A percentile compares a stretch with the other conserved stretches of the same genome.
These are phyloP conservation scores for Lacerta bilineata DNA, from an alignment of 2,797 vertebrate genomes.

Conservation along the genomic window DNA sequence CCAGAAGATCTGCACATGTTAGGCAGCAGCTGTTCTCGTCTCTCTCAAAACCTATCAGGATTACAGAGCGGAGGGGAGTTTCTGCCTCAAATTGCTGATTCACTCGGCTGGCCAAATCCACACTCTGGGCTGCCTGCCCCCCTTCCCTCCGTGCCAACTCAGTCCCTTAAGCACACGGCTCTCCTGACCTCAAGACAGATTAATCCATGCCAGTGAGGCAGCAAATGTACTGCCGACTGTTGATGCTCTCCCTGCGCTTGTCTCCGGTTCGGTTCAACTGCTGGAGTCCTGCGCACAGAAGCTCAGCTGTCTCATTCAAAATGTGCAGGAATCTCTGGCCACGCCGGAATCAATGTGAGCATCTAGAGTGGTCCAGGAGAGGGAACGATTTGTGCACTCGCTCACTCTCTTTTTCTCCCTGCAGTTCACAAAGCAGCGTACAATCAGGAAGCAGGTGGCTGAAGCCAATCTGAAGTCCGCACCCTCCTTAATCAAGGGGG, in stretches of 20 bases:
- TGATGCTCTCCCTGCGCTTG: constrained; percentile 52
- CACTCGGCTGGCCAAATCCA: constrained; percentile 75
- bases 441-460: constrained; percentile 78
- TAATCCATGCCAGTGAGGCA: constrained; percentile 73
- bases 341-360: constrained; percentile 76
- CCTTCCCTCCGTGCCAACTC: constrained; percentile 58
- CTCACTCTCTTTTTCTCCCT: constrained; percentile 34
- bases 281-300: constrained; percentile 68
- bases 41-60: constrained; percentile 74
- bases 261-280: constrained; percentile 75
- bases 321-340: constrained; percentile 73
- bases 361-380: constrained; percentile 76
- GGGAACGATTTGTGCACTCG: constrained; percentile 67
- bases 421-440: constrained; percentile 75
- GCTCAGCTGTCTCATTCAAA: constrained; percentile 77
- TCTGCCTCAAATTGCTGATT: constrained; percentile 71
- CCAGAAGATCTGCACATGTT: constrained; percentile 69
- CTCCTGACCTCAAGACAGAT: constrained; percentile 78
- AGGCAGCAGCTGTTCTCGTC: constrained; percentile 72
- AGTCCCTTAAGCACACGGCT: constrained; percentile 70
- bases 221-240: constrained; percentile 73
- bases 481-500: constrained; percentile 70
- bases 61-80: constrained; percentile 72
- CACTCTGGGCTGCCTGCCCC: constrained; percentile 42
- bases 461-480: constrained; percentile 70